These are phyloP conservation scores for Paratrypauchen microcephalus DNA, from an alignment of 2,797 vertebrate genomes.

Conservation along the genomic window DNA sequence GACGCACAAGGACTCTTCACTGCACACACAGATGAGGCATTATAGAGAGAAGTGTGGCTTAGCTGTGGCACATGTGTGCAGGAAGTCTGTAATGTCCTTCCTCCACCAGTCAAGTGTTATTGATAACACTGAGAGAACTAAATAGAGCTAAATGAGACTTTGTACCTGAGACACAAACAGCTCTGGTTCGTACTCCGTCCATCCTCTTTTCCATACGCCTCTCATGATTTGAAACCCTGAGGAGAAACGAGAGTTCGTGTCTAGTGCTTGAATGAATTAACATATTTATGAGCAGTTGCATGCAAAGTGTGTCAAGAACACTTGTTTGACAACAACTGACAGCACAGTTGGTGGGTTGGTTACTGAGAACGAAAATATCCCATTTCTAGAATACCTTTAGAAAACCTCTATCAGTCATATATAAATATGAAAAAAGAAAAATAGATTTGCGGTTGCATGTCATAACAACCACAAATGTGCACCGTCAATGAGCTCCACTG, in stretches of 20 bases:
- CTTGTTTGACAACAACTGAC: not conserved
- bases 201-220: conserved; percentile 83
- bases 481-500: too few species aligned
- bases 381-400: not conserved
- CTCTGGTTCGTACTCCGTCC: conserved; percentile 85
- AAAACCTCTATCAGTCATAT: not conserved
- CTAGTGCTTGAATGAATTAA: not conserved
- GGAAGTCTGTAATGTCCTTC: conserved; percentile 55
- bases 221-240: conserved; percentile 94
- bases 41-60: conserved; percentile 42
- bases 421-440: too few species aligned
- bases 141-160: conserved; percentile 12
- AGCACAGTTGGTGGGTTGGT: not conserved
- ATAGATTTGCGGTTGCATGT: too few species aligned
- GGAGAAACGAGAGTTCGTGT: conserved; percentile 48
- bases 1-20: conserved; percentile 69
- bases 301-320: not conserved
- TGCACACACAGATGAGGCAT: conserved; percentile 64
- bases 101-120: conserved; percentile 40
- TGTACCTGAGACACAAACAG: conserved; percentile 94
- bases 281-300: not conserved
- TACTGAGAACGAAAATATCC: not conserved
- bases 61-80: conserved; percentile 13
- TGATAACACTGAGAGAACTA: conserved; percentile 50
- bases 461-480: too few species aligned